Evolutionary conservation across 2,888 invertebrate genomes (phyloP), one percentile per base, ranked within the genome.

Genomic region (Coenonympha glycerion): DNA sequence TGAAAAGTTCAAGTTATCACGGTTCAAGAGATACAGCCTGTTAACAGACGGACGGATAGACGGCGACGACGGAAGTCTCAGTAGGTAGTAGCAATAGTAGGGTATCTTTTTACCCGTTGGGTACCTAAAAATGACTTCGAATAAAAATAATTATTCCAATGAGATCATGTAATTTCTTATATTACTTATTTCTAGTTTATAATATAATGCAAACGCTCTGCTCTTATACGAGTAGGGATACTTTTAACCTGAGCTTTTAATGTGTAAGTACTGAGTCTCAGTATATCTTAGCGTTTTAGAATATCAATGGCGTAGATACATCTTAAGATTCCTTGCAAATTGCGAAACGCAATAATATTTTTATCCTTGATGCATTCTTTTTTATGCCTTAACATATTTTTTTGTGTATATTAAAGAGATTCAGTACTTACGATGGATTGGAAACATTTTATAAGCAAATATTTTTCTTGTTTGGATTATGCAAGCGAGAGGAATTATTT

Each of bases 311-410:
- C 11, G 24, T 24, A 16, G 9, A 24, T 11, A 11, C 11, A 19
- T 11, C 16, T 34, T 28, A 21, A 47, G 46, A 54, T 54, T 51
- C 48, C 51, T 47, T n/a, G 18, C 33, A 5, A 19, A 45, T 48
- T 5, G n/a, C 22, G 31, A 44, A 31, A 33, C 33, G 15, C 31
- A 44, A 44, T 44, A 19, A 41, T 19, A 6, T 11, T 30, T 19
- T 41, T 30, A 13, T 19, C 41, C 11, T 6, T 5, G 6, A 24
- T 6, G 18, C 16, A 21, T 24, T 24, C 13, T 39, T 39, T 24
- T 16, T 6, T 22, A 22, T 37, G 9, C 39, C 16, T 39, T 8
- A 24, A 15, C 8, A 16, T 36, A 2, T 2, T 8, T 26, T 26
- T 26, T 26, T 26, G 9, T 26, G 3, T 26, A 26, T 26, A 1